Evolutionary conservation across 2,888 invertebrate species (phyloP).

Genomic region (Hetaerina titia): DNA sequence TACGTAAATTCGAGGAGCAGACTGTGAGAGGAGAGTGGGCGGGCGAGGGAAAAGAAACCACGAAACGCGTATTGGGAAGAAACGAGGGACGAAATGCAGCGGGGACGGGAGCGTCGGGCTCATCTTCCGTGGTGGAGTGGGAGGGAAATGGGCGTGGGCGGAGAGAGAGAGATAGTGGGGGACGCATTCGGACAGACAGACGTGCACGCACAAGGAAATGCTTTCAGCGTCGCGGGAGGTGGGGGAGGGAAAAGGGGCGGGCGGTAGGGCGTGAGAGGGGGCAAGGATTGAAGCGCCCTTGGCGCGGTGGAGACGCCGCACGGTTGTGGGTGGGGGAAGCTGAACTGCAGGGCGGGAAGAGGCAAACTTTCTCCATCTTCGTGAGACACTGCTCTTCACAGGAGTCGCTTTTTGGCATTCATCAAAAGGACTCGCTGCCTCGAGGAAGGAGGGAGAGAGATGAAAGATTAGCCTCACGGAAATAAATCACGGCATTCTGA

Average conservation of each 20-base stretch:
- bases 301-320: not conserved
- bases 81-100: not conserved
- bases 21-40: not conserved
- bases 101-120: not conserved
- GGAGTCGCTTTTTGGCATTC: conserved; percentile 32
- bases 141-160: not conserved
- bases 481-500: conserved; percentile 27
- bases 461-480: not conserved
- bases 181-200: not conserved
- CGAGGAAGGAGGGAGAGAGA: not conserved
- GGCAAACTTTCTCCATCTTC: not conserved
- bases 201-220: conserved; percentile 6
- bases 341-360: not conserved
- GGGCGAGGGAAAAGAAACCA: not conserved
- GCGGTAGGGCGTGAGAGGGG: not conserved
- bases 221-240: not conserved
- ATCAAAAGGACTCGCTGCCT: conserved; percentile 6
- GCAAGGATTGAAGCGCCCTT: too few relatives aligned
- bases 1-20: not conserved
- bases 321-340: not conserved
- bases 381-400: conserved; percentile 1
- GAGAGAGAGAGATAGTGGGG: not conserved
- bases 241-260: not conserved
- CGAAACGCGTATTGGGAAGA: not conserved
- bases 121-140: too few relatives aligned